Evolutionary conservation across 2,888 invertebrate species (phyloP).

Genomic region (Tachina fera): DNA sequence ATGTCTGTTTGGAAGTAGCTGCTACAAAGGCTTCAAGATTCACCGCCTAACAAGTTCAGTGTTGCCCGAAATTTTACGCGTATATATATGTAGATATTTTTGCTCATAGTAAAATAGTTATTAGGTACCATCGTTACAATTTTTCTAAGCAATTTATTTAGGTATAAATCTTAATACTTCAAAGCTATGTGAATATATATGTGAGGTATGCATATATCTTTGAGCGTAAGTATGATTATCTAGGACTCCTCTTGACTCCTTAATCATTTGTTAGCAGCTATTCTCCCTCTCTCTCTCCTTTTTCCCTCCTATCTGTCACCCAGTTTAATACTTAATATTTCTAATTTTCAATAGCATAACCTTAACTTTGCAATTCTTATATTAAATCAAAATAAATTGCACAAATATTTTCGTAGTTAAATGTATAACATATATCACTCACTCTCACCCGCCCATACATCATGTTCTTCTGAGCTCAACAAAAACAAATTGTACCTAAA

Average conservation of each 20-base stretch:
- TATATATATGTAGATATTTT: not conserved
- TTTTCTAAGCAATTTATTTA: no score
- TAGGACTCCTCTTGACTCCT: no score
- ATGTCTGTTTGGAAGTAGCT: no score
- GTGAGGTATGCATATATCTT: no score
- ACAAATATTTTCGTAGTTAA: slow-evolving; percentile 66
- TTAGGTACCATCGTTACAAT: no score
- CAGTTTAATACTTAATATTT: not conserved
- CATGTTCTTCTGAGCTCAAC: not conserved
- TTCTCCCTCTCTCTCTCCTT: no score
- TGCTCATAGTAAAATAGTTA: not conserved
- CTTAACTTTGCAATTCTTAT: slow-evolving; percentile 22
- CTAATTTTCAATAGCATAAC: slow-evolving; percentile 38
- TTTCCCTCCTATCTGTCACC: not conserved
- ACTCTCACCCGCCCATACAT: not conserved
- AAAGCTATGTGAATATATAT: no score
- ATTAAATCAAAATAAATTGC: slow-evolving; percentile 67
- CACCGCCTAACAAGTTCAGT: no score
- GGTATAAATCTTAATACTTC: no score
- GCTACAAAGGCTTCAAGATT: no score
- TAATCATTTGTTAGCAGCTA: no score
- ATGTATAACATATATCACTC: slow-evolving; percentile 60
- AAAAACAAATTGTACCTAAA: slow-evolving; percentile 60
- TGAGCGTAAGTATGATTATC: no score
- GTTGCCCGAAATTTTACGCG: not conserved